A percentile compares a stretch with the other conserved stretches of the same genome.
Conservation (phyloP, 1,140 invertebrate species). For the Zaprionus africanus region DNA sequence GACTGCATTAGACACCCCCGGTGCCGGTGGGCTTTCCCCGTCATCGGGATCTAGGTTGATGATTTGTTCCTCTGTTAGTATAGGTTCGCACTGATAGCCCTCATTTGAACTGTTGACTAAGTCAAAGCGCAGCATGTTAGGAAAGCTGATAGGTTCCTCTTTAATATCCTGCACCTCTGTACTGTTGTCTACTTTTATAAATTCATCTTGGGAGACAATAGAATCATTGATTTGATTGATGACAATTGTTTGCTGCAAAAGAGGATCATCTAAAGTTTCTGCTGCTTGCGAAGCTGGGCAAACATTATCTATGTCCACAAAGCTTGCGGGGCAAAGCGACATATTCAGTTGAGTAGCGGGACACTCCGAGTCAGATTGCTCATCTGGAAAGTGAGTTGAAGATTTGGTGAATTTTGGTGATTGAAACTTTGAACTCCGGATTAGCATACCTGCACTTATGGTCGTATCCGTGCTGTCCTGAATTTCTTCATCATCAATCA, state of each 20-base stretch:
- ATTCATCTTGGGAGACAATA: neutral
- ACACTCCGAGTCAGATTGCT: neutral
- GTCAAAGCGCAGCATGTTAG: constrained; percentile 23
- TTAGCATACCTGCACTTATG: neutral
- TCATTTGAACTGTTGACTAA: neutral
- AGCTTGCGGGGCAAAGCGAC: neutral
- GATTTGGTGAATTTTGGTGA: neutral
- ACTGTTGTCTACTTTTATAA: neutral
- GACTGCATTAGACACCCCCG: neutral
- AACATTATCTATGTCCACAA: constrained; percentile 30
- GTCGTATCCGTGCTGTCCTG: neutral
- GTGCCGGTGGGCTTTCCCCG: neutral
- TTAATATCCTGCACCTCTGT: neutral
- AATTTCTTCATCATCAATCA: neutral
- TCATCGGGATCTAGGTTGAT: constrained; percentile 29
- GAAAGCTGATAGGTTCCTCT: constrained; percentile 25
- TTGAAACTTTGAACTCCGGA: neutral
- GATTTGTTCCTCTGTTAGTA: constrained; percentile 17
- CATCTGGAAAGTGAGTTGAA: neutral
- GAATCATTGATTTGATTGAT: neutral
- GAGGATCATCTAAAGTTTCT: constrained; percentile 25
- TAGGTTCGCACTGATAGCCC: constrained; percentile 20
- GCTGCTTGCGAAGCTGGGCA: constrained; percentile 7
- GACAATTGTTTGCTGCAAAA: constrained; percentile 3
- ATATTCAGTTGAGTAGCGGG: constrained; percentile 17